Evolutionary conservation across 2,113 vertebrate genomes (phyloP), one percentile per base, ranked within the genome.

Genomic region (Indicator maculatus): DNA sequence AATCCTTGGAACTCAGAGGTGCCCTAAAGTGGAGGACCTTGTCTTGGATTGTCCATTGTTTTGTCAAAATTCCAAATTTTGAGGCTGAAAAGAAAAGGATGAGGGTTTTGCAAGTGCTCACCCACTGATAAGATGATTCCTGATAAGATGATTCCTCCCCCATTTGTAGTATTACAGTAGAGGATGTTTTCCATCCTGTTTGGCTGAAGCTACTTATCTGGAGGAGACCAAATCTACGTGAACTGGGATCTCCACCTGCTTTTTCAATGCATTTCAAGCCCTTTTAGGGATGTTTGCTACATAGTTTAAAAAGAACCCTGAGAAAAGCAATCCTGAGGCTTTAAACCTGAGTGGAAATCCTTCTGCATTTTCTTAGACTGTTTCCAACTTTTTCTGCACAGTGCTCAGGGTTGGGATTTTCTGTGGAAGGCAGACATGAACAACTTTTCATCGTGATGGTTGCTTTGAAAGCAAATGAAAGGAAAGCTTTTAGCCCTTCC

Each of bases 1-100:
- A 36, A 0, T 39, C 17, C 26, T 50, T 33, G 67, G 50, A 26
- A 15, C 33, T 30, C 3, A 0, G 23, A 44, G 36, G 11, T 28
- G 11, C 56, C 47, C 53, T 83, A 30, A 83, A 73, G 17, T 0
- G 3, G 18, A 81, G 21, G 82, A 36, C 53, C 21, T 56, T n/a
- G 14, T 39, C 27, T 41, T 44, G 15, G 3, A 24, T 77, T 71
- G 16, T 50, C 28, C 1, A 0, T 33, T 38, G 4, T 23, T 59
- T 26, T 76, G n/a, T 59, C 20, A 58, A 19, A 75, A 82, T 65
- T 27, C 39, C 5, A 0, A 13, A 7, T 45, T 23, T 64, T 56
- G 82, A 66, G 67, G 72, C 27, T 70, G 27, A 64, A 36, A 30
- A n/a, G 55, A 44, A 75, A 9, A 72, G 18, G 24, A 66, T 11